Evolutionary conservation across 2,797 vertebrate genomes (phyloP).

Genomic region (Ctenosaura bakeri): DNA sequence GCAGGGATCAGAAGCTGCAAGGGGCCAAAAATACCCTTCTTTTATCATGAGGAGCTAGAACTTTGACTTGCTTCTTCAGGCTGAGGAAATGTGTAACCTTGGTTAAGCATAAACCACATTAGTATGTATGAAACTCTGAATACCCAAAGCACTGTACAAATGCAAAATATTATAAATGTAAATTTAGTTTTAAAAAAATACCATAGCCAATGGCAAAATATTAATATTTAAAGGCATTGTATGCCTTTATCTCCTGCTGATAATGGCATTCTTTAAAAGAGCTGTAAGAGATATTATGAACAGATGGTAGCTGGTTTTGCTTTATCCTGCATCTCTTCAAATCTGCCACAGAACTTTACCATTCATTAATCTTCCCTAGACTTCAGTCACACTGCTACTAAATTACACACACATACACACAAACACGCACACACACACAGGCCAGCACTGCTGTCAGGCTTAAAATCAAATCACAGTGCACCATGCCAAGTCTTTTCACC

Average conservation of each 20-base stretch:
- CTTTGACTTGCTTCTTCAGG: not conserved
- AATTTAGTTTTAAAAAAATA: conserved; percentile 68
- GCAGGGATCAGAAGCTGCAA: not conserved
- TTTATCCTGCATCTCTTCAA: conserved; percentile 92
- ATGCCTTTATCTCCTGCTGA: conserved; percentile 88
- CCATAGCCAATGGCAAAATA: conserved; percentile 77
- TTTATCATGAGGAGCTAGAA: not conserved
- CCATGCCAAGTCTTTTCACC: conserved; percentile 86
- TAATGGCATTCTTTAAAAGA: conserved; percentile 93
- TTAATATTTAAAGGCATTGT: conserved; percentile 82
- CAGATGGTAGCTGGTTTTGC: conserved; percentile 95
- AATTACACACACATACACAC: conserved; percentile 83
- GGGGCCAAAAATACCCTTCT: no score
- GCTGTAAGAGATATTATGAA: conserved; percentile 92
- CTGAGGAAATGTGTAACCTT: not conserved
- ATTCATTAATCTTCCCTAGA: conserved; percentile 99
- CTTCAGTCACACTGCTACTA: conserved; percentile 93
- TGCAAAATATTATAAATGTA: conserved; percentile 44
- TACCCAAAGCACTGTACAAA: conserved; percentile 14
- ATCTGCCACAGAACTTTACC: conserved; percentile 93
- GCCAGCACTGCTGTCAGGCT: conserved; percentile 92
- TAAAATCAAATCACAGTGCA: conserved; percentile 89
- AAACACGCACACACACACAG: conserved; percentile 81
- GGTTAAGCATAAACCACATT: not conserved
- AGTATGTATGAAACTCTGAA: not conserved